Evolutionary conservation across 2,888 invertebrate species (phyloP).

Genomic region (Hecatera dysodea): DNA sequence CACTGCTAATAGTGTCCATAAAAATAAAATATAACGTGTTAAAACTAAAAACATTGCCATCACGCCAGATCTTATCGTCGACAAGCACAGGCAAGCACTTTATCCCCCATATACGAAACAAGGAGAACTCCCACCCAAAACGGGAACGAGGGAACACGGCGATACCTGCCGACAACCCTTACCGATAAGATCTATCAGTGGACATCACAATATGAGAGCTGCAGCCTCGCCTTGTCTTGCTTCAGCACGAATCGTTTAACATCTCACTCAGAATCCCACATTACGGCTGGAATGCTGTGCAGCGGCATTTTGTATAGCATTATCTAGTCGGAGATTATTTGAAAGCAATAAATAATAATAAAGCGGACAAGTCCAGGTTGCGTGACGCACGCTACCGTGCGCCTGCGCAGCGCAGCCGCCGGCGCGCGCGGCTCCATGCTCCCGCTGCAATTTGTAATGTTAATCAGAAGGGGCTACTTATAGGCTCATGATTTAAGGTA

Average conservation of each 20-base stretch:
- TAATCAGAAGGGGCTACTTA: slow-evolving; percentile 32
- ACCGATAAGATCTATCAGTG: slow-evolving; percentile 44
- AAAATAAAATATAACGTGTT: not conserved
- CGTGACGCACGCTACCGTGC: slow-evolving; percentile 88
- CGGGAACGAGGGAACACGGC: slow-evolving; percentile 5
- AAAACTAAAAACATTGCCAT: slow-evolving; percentile 6
- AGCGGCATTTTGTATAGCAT: slow-evolving; percentile 75
- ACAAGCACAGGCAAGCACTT: not conserved
- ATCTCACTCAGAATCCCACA: slow-evolving; percentile 70
- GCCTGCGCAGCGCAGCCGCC: slow-evolving; percentile 48
- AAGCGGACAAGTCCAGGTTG: slow-evolving; percentile 82
- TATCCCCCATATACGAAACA: slow-evolving; percentile 10
- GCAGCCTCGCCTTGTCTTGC: slow-evolving; percentile 18
- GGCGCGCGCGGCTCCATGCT: slow-evolving; percentile 52
- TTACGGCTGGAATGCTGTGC: slow-evolving; percentile 71
- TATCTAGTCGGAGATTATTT: slow-evolving; percentile 84
- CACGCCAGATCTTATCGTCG: slow-evolving; percentile 1
- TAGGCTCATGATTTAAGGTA: slow-evolving; percentile 14
- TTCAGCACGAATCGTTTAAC: slow-evolving; percentile 62
- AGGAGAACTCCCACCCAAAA: slow-evolving; percentile 17
- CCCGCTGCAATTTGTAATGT: slow-evolving; percentile 55
- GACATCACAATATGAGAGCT: slow-evolving; percentile 53
- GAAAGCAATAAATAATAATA: slow-evolving; percentile 89
- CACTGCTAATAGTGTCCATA: not conserved
- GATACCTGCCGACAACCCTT: slow-evolving; percentile 40